Base-by-base conservation (phyloP, 2,888 invertebrate species). In the Agrotis clavis region DNA sequence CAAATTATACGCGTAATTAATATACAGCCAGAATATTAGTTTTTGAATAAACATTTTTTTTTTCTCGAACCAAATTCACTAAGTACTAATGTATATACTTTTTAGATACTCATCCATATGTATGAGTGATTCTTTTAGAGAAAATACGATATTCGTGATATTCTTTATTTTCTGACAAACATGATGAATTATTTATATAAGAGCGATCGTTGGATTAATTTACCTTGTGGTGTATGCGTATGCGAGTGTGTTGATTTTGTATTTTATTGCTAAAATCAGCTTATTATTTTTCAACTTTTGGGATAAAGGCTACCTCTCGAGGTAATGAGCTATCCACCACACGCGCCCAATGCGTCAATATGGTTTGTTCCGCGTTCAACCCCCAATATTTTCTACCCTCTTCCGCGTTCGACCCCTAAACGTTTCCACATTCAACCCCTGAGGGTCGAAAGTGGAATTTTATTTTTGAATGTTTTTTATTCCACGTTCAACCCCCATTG, bases 21-120 rank as follows among this genome's bases (percentile, higher is more conserved):
- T 48, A 59, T 41, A 59, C 25, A 25, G 18, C 1, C 19, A 19
- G 60, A 53, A 66, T 60, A 54, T 54, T 48, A 72, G 25, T 60
- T 73, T 74, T 65, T 45, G 51, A 74, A 53, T 59, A 65, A 73
- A 60, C 74, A 59, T 66, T 60, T 72, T 74, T 66, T 60, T 72
- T 74, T 48, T 14, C 48, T 74, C 14, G 7, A 18, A 59, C 14
- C 35, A 73, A 48, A 66, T 74, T 41, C 51, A 60, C 50, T 19
- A 16, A 14, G 19, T 16, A 53, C 16, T 74, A 45, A 60, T 74
- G 25, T 66, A 74, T 65, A 73, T 74, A 18, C 48, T 30, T 66
- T 73, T 53, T 48, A 66, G 19, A 41, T 59, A 25, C 41, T 41
- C 25, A 66, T 73, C 6, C 59, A 73, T 74, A 60, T 73, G 66